Evolutionary conservation across 2,113 vertebrate genomes (phyloP), one percentile per base, ranked within the genome.

Genomic region (Ptilorrhoa leucosticta): DNA sequence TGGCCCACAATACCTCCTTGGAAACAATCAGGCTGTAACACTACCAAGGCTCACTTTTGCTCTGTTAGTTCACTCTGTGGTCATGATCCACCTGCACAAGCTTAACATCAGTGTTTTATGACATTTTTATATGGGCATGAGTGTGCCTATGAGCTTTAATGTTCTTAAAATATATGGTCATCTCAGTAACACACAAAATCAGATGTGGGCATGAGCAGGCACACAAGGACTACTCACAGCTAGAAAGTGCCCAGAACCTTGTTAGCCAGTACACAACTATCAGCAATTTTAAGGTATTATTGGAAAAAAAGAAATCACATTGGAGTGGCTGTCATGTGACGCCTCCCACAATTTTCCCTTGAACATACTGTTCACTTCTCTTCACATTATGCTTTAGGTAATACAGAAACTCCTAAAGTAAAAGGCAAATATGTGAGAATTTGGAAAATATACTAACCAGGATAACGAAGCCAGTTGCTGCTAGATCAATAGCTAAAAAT

Each of bases 181-280:
- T 48, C 50, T 71, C 40, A 56, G 56, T 70, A 70, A 78, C 27
- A 61, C 0, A 5, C 22, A 83, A 94, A 96, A 88, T 92, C 44
- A 93, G 13, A 54, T 37, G 33, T 53, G 60, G 48, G 28, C 50
- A 53, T 44, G 56, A 83, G 81, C 54, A 90, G 96, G 64, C n/a
- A 89, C 42, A 28, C 81, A 75, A 87, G 40, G 65, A 73, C 35
- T 45, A 42, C 84, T 86, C 92, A 73, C 60, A 87, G 81, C 21
- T 96, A 75, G 42, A 75, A 95, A 44, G 50, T 89, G 82, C 90
- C 94, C 23, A 91, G 71, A 92, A 86, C 23, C 83, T 94, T 78
- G 63, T 72, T 82, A 78, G 83, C 39, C 76, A 83, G 42, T 54
- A 87, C 13, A 40, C 45, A 71, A 73, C 88, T 69, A 76, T 30